Evolutionary conservation across 1,140 invertebrate species (phyloP), one percentile per base, ranked within the genome.

Genomic region (Bombus superbus): DNA sequence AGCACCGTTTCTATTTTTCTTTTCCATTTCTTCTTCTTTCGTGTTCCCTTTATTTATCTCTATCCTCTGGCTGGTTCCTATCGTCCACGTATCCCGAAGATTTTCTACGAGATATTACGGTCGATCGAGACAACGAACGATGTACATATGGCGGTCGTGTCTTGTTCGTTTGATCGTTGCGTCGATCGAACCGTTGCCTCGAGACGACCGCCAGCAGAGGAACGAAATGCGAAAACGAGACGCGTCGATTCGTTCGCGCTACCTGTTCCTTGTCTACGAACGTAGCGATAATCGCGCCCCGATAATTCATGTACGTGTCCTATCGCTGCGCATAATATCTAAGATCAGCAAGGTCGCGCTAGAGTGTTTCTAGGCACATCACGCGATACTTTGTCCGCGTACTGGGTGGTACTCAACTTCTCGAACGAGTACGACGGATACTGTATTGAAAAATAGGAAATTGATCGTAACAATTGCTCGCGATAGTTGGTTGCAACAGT

Each of bases 301-400:
- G 89, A 91, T 91, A 86, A 84, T 86, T 72, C 86, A 77, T 57
- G 47, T 88, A 90, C 89, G 89, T 90, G 89, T 86, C 81, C 77
- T 91, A 91, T 91, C 87, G 83, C 78, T 28, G 62, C 18, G 28
- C 47, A 35, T 47, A 38, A 59, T 86, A 90, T 89, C 88, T 88
- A 86, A 86, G 86, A 91, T 91, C 90, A 88, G 86, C 88, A 91
- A 91, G 90, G 90, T 88, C 90, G 90, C 79, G 79, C 81, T 77
- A 76, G 73, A 81, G 77, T 73, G 81, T 86, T 90, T 77, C 82
- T 66, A 47, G 76, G 85, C 85, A 87, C 57, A 78, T 78, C 88
- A 80, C 87, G 85, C 85, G 81, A 86, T 80, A 71, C 32, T 74
- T 68, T 66, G 59, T 62, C 35, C 28, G 73, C 57, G 71, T 81